Base-by-base conservation (phyloP, 2,888 invertebrate genomes). In the Amiota mariae region DNA sequence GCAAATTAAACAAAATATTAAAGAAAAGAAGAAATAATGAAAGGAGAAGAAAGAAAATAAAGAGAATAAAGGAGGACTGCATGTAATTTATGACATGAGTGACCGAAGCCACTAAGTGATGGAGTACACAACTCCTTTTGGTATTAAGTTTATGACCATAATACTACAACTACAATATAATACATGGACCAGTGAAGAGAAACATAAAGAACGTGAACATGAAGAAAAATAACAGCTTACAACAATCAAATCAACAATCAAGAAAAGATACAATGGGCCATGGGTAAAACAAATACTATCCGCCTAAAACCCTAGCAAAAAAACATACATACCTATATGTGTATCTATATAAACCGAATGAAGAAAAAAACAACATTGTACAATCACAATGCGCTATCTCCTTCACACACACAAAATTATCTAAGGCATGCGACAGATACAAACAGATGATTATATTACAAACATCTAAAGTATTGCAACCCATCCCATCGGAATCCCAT, bases 211-310 rank as follows among this genome's bases (percentile, higher is more conserved):
- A 54, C 54, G 10, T 54, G 54, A 12, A 36, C 36, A 36, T 36
- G 36, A 4, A 36, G 36, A 36, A 36, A 36, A 36, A 36, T 36
- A 36, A 36, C 36, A 36, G 36, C 36, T 36, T 57, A 57, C 71
- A 71, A 71, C 71, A 71, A 71, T 71, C 71, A 71, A 71, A 71
- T 71, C 71, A 71, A 59, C 71, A 71, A 71, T 59, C 59, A 71
- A 71, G 56, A 46, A 59, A n/a, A 71, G 46, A 51, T 18, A 0
- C 64, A 8, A 15, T n/a, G n/a, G n/a, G n/a, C 49, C 36, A 36
- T 36, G 36, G 3, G 36, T 36, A 36, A 36, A 36, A 36, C 36
- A 36, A 36, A 36, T 36, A 36, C 36, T 36, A 36, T 6, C 2
- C 36, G 3, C 36, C 36, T 24, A 24, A 24, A 24, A 36, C 36